Conservation (phyloP, 2,797 vertebrate species). For the Sus cebifrons region DNA sequence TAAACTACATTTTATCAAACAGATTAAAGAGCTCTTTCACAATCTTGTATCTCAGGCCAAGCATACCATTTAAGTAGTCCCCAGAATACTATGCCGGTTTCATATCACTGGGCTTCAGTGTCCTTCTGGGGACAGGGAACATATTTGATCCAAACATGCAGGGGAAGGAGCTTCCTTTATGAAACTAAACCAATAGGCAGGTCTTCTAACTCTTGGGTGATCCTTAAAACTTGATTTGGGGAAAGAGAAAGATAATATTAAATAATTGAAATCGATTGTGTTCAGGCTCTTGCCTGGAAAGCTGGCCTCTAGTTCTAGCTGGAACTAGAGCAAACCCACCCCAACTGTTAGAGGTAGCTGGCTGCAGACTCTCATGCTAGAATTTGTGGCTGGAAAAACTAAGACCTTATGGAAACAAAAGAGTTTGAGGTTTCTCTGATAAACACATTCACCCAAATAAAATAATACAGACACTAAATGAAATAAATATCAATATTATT, state of each 20-base stretch:
- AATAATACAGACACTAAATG: conserved; percentile 64
- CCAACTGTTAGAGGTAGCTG: background rate
- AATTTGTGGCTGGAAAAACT: conserved; percentile 52
- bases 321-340: background rate
- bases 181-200: background rate
- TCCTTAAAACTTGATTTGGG: conserved; percentile 37
- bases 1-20: conserved; percentile 57
- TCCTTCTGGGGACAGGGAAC: background rate
- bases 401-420: conserved; percentile 39
- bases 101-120: background rate
- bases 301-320: background rate
- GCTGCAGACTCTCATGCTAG: conserved; percentile 28
- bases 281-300: conserved; percentile 48
- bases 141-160: conserved; percentile 35
- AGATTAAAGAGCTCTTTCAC: conserved; percentile 54
- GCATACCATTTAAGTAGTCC: conserved; percentile 31
- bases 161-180: background rate
- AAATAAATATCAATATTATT: conserved; percentile 74
- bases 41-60: conserved; percentile 19
- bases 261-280: background rate
- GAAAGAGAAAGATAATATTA: conserved; percentile 46
- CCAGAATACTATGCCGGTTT: conserved; percentile 34
- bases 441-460: conserved; percentile 65
- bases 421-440: conserved; percentile 28
- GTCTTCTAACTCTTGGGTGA: background rate